phyloP scores from a whole-genome alignment of 2,113 vertebrate species.

The Notothenia rossii region DNA sequence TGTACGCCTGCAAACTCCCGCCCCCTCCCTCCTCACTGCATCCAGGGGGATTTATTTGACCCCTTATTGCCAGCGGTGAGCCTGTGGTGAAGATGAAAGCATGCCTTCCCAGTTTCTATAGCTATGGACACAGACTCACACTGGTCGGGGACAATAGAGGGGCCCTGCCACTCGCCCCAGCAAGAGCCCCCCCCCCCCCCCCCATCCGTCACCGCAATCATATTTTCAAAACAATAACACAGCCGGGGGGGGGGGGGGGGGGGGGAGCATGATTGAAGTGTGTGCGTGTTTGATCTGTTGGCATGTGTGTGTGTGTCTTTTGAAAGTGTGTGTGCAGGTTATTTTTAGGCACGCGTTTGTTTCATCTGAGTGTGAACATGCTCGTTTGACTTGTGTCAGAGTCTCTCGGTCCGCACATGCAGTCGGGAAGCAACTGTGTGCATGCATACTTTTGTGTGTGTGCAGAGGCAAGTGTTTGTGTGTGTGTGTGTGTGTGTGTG shows the following conservation, averaged over 20 bases:
- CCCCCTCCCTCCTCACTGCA: conserved; percentile 41
- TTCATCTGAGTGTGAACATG: conserved; percentile 70
- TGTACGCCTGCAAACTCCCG: conserved; percentile 30
- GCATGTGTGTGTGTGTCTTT: conserved; percentile 56
- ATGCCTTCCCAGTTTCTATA: conserved; percentile 91
- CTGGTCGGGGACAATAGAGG: conserved; percentile 85
- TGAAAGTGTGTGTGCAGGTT: conserved; percentile 42
- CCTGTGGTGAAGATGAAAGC: conserved; percentile 92
- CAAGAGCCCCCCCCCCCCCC: conserved; percentile 80
- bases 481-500: no score
- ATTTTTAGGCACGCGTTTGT: conserved; percentile 73
- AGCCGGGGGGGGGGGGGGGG: conserved; percentile 60
- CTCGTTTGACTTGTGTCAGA: conserved; percentile 67
- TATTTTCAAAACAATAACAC: conserved; percentile 85
- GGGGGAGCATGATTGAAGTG: conserved; percentile 75
- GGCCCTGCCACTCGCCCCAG: conserved; percentile 82
- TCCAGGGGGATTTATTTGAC: conserved; percentile 82
- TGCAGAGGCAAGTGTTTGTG: conserved; percentile 36
- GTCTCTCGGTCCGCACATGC: conserved; percentile 36
- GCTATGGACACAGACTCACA: conserved; percentile 91
- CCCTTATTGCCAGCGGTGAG: conserved; percentile 86
- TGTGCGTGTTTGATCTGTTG: conserved; percentile 75
- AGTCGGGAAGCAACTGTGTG: conserved; percentile 49
- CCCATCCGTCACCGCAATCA: conserved; percentile 89
- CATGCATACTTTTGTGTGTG: conserved; percentile 47